Conservation (phyloP, 2,888 invertebrate species). For the Willowsia nigromaculata region DNA sequence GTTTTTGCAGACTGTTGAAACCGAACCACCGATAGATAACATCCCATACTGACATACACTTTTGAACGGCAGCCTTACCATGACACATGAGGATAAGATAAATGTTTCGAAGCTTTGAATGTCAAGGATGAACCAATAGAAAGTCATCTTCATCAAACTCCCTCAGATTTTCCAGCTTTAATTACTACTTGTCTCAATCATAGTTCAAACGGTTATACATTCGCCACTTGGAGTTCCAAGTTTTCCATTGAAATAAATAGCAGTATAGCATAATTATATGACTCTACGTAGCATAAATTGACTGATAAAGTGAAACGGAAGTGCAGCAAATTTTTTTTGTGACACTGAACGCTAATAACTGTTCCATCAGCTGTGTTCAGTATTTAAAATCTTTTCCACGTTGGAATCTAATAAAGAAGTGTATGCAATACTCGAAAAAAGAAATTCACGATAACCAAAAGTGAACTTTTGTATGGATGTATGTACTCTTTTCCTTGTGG, state of each 20-base stretch:
- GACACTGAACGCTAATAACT: not conserved
- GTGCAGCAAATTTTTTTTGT: not conserved
- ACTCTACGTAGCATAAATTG: too few species aligned
- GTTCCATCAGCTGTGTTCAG: slow-evolving; percentile 34
- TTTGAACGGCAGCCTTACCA: not conserved
- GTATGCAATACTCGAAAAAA: too few species aligned
- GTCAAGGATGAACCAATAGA: slow-evolving; percentile 48
- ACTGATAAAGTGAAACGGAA: not conserved
- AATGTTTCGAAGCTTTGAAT: slow-evolving; percentile 39
- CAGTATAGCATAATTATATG: too few species aligned
- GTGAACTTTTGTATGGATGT: too few species aligned
- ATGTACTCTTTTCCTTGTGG: not conserved
- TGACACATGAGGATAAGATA: not conserved
- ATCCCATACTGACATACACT: not conserved
- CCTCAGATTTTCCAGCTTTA: not conserved
- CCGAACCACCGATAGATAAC: slow-evolving; percentile 45
- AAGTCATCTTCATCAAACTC: slow-evolving; percentile 2
- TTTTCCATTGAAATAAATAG: too few species aligned
- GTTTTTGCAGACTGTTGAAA: slow-evolving; percentile 40
- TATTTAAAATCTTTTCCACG: not conserved
- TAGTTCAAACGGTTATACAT: not conserved
- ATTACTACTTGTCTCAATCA: not conserved
- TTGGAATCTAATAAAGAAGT: too few species aligned
- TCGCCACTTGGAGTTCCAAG: not conserved
- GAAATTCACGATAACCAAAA: too few species aligned